These are phyloP conservation scores for Sinohyriopsis cumingii DNA, from an alignment of 2,888 invertebrate genomes.

Conservation along the genomic window DNA sequence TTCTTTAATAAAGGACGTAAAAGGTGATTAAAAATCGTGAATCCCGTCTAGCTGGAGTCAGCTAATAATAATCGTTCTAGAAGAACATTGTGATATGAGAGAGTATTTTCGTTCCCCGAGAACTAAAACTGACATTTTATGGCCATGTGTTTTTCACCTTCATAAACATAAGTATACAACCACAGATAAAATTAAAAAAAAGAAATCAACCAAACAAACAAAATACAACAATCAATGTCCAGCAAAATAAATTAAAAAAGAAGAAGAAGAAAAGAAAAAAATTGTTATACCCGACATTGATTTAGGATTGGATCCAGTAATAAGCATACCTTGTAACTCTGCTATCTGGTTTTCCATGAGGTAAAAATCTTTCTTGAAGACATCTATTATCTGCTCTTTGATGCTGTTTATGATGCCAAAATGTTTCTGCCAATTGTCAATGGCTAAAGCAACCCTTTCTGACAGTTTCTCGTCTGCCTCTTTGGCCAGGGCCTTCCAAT, in stretches of 20 bases:
- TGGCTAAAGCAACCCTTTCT: slow-evolving; percentile 42
- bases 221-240: neutral
- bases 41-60: too few relatives aligned
- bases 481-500: slow-evolving; percentile 43
- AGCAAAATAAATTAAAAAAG: too few relatives aligned
- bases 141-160: too few relatives aligned
- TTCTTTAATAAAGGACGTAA: too few relatives aligned
- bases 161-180: too few relatives aligned
- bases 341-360: slow-evolving; percentile 61
- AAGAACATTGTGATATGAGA: too few relatives aligned
- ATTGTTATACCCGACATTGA: too few relatives aligned
- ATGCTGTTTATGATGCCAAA: slow-evolving; percentile 40
- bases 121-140: too few relatives aligned
- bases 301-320: neutral
- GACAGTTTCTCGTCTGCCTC: slow-evolving; percentile 44
- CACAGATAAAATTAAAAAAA: slow-evolving; percentile 25
- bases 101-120: too few relatives aligned
- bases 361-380: slow-evolving; percentile 55
- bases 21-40: too few relatives aligned
- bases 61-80: too few relatives aligned
- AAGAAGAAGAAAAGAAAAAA: too few relatives aligned
- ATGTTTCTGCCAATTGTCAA: slow-evolving; percentile 59
- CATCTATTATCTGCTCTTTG: slow-evolving; percentile 45
- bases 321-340: slow-evolving; percentile 52
- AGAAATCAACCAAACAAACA: neutral